Evolutionary conservation across 2,113 vertebrate genomes (phyloP).

Genomic region (Megaleporinus macrocephalus): DNA sequence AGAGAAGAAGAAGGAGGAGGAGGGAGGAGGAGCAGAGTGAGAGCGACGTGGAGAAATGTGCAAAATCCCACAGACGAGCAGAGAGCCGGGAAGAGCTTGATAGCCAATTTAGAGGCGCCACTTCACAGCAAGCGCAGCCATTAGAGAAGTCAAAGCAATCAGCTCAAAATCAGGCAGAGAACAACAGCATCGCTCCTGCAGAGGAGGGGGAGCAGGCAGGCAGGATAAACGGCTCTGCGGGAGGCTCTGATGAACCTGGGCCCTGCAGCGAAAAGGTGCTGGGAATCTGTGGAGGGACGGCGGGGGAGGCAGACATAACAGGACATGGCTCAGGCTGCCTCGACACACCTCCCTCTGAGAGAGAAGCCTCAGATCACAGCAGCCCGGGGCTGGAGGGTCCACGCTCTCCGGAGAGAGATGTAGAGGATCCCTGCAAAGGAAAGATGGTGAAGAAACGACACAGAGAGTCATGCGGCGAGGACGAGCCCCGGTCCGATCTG

Average conservation of each 20-base stretch:
- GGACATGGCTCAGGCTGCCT: slow-evolving; percentile 17
- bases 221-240: slow-evolving; percentile 46
- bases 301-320: slow-evolving; percentile 32
- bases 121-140: slow-evolving; percentile 59
- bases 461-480: slow-evolving; percentile 62
- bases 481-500: slow-evolving; percentile 67
- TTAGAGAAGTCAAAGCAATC: slow-evolving; percentile 65
- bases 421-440: slow-evolving; percentile 55
- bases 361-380: slow-evolving; percentile 57
- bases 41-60: slow-evolving; percentile 46
- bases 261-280: slow-evolving; percentile 46
- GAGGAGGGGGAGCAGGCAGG: slow-evolving; percentile 36
- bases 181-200: slow-evolving; percentile 39
- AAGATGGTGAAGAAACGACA: slow-evolving; percentile 75
- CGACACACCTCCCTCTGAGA: slow-evolving; percentile 24
- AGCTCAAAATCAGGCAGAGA: slow-evolving; percentile 56
- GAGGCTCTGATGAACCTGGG: slow-evolving; percentile 39
- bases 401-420: slow-evolving; percentile 47
- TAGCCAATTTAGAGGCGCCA: slow-evolving; percentile 58
- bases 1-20: slow-evolving; percentile 49
- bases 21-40: slow-evolving; percentile 34
- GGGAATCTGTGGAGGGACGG: slow-evolving; percentile 33
- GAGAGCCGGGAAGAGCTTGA: slow-evolving; percentile 50
- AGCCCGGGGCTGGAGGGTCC: slow-evolving; percentile 58
- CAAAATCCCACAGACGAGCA: slow-evolving; percentile 49